Evolutionary conservation across 64 coral and sea anemone genomes (phyloP), one percentile per base, ranked within the genome.

Genomic region (Actinia equina): DNA sequence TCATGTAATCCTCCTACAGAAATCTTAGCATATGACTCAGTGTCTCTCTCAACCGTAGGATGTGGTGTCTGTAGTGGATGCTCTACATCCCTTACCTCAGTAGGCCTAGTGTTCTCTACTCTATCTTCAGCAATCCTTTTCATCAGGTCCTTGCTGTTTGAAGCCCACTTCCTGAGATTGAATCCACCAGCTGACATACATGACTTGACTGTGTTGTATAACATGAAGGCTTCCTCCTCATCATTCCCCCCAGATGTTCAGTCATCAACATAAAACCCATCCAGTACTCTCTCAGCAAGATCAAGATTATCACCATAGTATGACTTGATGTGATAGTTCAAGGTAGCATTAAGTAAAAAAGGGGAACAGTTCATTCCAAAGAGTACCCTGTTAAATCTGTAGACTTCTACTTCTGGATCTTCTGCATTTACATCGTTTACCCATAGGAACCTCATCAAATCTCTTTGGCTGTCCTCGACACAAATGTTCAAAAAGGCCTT

Each of bases 211-310:
- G 83, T 94, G 52, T 82, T 10, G 17, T 88, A 88, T 52, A 94
- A 62, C 17, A 44, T 83, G 0, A 51, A 61, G 10, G 58, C 64
- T 54, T 90, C 93, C 0, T 77, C 80, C 22, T 80, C 3, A 37
- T 52, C 67, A 41, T 57, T 22, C 3, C 44, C 55, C 9, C 70
- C 71, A 25, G 84, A 67, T 14, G 67, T 88, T 17, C 89, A 43
- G 42, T 93, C 86, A 69, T 93, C 91, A 27, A 93, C 82, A 16
- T 89, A 89, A 23, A 93, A 89, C 2, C 86, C 52, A 9, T 88
- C 82, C 15, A 84, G 69, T 74, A 74, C 26, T 25, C 27, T 74
- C 25, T 74, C 25, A 41, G 69, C 69, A 42, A 74, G 69, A 12
- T 10, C 69, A 74, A 14, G 69, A 74, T 74, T 74, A 74, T 74